Conservation (phyloP, 1,140 invertebrate species). For the Cheumatopsyche charites region DNA sequence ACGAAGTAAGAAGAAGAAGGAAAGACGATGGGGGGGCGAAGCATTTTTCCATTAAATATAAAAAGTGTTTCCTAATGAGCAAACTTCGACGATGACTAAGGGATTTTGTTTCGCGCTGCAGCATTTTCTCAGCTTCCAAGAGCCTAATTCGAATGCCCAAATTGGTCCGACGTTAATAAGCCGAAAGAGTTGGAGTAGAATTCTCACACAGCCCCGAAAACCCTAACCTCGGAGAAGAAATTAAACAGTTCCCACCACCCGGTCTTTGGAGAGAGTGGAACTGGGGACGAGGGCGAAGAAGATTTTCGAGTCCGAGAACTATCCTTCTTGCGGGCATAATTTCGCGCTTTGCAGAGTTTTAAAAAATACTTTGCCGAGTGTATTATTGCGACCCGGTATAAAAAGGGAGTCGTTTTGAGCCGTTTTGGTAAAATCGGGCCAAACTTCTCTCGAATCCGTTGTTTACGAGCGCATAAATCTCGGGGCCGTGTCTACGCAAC, state of each 20-base stretch:
- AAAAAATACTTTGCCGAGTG: conserved; percentile 8
- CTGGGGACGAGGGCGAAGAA: no score
- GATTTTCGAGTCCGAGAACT: background rate
- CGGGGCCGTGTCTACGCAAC: background rate
- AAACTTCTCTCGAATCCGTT: conserved; percentile 3
- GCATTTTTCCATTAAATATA: conserved; percentile 40
- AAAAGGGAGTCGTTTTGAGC: no score
- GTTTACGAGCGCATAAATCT: conserved; percentile 8
- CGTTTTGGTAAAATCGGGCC: background rate
- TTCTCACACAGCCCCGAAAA: background rate
- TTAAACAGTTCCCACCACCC: background rate
- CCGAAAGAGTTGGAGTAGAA: conserved; percentile 20
- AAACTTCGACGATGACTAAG: conserved; percentile 41
- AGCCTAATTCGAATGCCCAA: conserved; percentile 14
- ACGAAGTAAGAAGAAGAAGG: background rate
- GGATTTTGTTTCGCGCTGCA: conserved; percentile 35
- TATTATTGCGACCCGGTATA: background rate
- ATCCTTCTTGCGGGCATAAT: background rate
- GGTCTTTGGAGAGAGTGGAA: background rate
- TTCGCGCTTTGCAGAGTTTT: background rate
- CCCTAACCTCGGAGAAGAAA: background rate
- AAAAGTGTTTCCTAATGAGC: conserved; percentile 39
- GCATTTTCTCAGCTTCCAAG: background rate
- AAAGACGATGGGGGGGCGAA: background rate
- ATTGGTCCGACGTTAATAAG: conserved; percentile 25